A percentile compares a stretch with the other conserved stretches of the same genome.
Evolutionary conservation across 2,113 vertebrate genomes (phyloP).

Genomic region (Scomber japonicus): DNA sequence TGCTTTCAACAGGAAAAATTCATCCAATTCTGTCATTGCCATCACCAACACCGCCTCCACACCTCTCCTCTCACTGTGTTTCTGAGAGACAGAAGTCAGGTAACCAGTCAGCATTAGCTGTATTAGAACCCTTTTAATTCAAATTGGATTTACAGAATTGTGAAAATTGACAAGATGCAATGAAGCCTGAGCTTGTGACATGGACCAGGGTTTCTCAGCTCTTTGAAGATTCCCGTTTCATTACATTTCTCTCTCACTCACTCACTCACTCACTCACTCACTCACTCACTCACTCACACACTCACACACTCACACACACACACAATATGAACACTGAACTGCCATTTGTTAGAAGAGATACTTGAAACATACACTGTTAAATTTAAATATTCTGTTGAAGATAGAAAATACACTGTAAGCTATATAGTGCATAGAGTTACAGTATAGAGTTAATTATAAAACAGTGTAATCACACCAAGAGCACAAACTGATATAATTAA

Average conservation of each 20-base stretch:
- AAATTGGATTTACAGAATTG: slow-evolving; percentile 43
- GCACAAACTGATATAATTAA: not conserved
- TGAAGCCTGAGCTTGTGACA: slow-evolving; percentile 15
- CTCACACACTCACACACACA: not conserved
- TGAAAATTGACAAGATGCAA: slow-evolving; percentile 36
- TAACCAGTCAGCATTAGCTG: slow-evolving; percentile 25
- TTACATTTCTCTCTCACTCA: not conserved
- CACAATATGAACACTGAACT: not conserved
- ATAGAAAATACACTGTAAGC: too few species aligned
- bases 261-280: too few species aligned
- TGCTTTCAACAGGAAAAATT: slow-evolving; percentile 47
- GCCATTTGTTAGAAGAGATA: too few species aligned
- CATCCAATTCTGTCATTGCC: slow-evolving; percentile 27
- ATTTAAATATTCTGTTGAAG: not conserved
- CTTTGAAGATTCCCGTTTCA: not conserved
- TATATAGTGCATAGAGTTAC: not conserved
- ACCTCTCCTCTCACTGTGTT: slow-evolving; percentile 32
- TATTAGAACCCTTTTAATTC: slow-evolving; percentile 33
- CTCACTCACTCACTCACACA: not conserved
- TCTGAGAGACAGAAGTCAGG: slow-evolving; percentile 42
- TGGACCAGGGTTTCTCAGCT: not conserved
- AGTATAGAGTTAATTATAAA: not conserved
- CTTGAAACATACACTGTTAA: too few species aligned
- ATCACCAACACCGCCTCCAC: slow-evolving; percentile 18
- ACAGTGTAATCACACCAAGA: not conserved